Conservation (phyloP, 23 tunicate genomes). For the Trididemnum miniatum region DNA sequence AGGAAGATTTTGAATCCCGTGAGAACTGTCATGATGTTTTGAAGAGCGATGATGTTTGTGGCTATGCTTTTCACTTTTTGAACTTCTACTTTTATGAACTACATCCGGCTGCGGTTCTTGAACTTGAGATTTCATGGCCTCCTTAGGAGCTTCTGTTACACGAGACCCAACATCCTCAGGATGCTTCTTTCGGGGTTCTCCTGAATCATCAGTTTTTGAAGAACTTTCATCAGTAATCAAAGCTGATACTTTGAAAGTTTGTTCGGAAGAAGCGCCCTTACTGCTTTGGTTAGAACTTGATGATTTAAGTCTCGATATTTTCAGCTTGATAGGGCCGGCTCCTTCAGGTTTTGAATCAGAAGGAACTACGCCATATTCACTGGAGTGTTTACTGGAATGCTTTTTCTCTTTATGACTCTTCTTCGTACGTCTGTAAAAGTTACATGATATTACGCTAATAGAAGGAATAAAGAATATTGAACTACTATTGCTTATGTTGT, state of each 20-base stretch:
- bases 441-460: no score
- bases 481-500: no score
- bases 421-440: conserved; percentile 41
- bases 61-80: conserved; percentile 16
- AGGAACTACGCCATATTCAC: conserved; percentile 66
- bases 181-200: neutral
- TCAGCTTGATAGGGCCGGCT: conserved; percentile 73
- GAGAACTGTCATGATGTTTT: neutral
- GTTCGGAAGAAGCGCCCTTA: conserved; percentile 18
- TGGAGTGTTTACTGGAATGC: conserved; percentile 27
- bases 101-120: neutral
- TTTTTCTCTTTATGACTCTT: conserved; percentile 40
- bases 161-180: conserved; percentile 47
- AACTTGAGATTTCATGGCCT: neutral
- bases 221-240: conserved; percentile 8
- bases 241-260: conserved; percentile 64
- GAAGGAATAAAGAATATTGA: no score
- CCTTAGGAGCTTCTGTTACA: neutral
- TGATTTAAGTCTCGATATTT: conserved; percentile 61
- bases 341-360: conserved; percentile 26
- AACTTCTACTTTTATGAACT: neutral
- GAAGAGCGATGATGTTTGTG: conserved; percentile 10
- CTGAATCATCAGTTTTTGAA: neutral
- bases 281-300: conserved; percentile 3
- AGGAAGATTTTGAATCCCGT: neutral